Evolutionary conservation across 2,888 invertebrate species (phyloP).

Genomic region (Thera obeliscata): DNA sequence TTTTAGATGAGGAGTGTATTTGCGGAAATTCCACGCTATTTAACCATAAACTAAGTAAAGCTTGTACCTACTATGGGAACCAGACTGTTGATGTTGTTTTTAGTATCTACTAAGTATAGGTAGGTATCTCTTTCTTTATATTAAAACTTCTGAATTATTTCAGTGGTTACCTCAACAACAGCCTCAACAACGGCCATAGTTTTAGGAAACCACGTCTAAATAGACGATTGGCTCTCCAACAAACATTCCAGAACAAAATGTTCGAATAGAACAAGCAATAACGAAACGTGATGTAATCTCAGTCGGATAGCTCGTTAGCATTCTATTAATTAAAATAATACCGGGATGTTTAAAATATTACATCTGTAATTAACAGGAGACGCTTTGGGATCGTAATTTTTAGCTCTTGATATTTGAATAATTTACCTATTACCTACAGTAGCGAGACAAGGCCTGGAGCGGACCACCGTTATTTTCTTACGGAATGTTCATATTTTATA

Average conservation of each 20-base stretch:
- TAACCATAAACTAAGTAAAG: too few relatives aligned
- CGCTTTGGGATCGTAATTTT: conserved; percentile 26
- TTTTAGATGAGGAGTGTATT: too few relatives aligned
- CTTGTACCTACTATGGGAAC: too few relatives aligned
- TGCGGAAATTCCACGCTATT: too few relatives aligned
- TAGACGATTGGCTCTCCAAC: conserved; percentile 16
- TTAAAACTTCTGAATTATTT: neutral
- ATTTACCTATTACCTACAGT: conserved; percentile 24
- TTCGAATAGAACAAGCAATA: conserved; percentile 26
- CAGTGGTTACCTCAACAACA: too few relatives aligned
- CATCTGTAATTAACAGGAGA: conserved; percentile 27
- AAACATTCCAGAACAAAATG: conserved; percentile 27
- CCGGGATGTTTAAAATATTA: conserved; percentile 23
- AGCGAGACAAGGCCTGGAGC: neutral
- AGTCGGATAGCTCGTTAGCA: conserved; percentile 32
- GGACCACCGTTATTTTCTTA: too few relatives aligned
- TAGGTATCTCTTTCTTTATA: too few relatives aligned
- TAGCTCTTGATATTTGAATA: conserved; percentile 28
- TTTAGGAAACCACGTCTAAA: neutral
- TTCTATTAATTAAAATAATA: conserved; percentile 40
- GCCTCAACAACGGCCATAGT: neutral
- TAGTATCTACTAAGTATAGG: too few relatives aligned
- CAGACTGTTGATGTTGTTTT: too few relatives aligned
- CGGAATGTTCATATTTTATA: too few relatives aligned
- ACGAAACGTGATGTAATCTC: conserved; percentile 38